phyloP scores from a whole-genome alignment of 2,797 vertebrate species.

The Eulemur albifrons region DNA sequence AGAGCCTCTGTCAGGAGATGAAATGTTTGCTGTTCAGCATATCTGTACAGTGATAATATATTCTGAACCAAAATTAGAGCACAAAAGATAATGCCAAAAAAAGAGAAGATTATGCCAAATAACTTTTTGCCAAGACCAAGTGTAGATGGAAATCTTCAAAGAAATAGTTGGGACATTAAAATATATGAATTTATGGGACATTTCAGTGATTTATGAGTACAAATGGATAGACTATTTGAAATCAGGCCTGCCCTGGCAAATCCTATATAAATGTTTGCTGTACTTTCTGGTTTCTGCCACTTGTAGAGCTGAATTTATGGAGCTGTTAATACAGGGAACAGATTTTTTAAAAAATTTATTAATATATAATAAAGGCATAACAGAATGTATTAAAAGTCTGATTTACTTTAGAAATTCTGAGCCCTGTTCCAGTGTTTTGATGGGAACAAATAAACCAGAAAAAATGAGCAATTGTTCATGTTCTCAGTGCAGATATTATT shows the following conservation, averaged over 20 bases:
- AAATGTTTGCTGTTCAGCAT: not conserved
- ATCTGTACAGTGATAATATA: not conserved
- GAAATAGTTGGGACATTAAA: conserved; percentile 27
- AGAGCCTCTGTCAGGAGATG: not conserved
- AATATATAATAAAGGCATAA: conserved; percentile 52
- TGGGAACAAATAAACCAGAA: conserved; percentile 55
- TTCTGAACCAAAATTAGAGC: conserved; percentile 10
- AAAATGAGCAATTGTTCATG: conserved; percentile 60
- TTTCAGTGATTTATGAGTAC: conserved; percentile 20
- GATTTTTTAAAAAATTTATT: conserved; percentile 43
- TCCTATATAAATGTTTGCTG: not conserved
- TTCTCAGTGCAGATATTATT: conserved; percentile 56
- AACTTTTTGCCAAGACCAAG: not conserved
- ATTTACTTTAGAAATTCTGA: conserved; percentile 64
- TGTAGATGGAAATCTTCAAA: conserved; percentile 29
- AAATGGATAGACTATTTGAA: conserved; percentile 26
- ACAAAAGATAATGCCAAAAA: not conserved
- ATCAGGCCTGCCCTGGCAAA: conserved; percentile 6
- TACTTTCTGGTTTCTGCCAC: conserved; percentile 34
- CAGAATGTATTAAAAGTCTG: conserved; percentile 65
- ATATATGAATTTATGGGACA: not conserved
- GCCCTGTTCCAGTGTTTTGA: conserved; percentile 38
- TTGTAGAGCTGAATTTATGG: conserved; percentile 49
- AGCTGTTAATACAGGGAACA: conserved; percentile 46
- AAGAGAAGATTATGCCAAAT: not conserved